Conservation (phyloP, 2,113 vertebrate genomes). For the Odontesthes bonariensis region DNA sequence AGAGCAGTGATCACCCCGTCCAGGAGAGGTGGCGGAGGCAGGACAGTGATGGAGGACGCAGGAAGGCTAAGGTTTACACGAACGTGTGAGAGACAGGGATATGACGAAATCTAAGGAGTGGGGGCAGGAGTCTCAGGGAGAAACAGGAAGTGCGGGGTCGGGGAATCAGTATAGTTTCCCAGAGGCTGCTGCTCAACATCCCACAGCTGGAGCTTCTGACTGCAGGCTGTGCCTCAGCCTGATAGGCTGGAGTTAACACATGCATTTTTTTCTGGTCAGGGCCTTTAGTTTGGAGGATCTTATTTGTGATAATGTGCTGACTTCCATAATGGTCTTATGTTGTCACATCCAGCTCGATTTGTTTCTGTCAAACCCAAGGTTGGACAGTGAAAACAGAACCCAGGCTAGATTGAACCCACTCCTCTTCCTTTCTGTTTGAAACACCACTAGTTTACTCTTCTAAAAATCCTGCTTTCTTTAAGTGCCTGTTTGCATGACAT, state of each 20-base stretch:
- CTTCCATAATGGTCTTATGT: background rate
- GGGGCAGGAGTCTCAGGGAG: constrained; percentile 38
- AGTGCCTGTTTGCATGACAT: too few species aligned
- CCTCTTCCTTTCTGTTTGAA: background rate
- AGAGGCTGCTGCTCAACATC: constrained; percentile 53
- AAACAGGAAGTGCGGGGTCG: constrained; percentile 74
- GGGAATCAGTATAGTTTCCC: constrained; percentile 67
- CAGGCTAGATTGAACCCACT: constrained; percentile 1
- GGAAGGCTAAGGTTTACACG: constrained; percentile 36
- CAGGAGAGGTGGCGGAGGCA: constrained; percentile 26
- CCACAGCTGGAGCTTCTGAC: constrained; percentile 18
- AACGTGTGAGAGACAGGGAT: constrained; percentile 48
- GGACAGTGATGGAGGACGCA: constrained; percentile 47
- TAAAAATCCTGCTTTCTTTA: background rate
- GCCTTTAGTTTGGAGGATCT: background rate
- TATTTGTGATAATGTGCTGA: constrained; percentile 20
- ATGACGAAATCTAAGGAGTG: constrained; percentile 47
- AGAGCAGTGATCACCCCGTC: constrained; percentile 15
- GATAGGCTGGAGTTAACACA: too few species aligned
- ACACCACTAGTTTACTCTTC: too few species aligned
- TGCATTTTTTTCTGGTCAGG: too few species aligned
- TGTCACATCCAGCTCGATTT: constrained; percentile 29
- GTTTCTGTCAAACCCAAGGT: constrained; percentile 31
- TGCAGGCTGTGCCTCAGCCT: background rate
- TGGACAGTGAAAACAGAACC: background rate